These are phyloP conservation scores for Sturnira hondurensis DNA, from an alignment of 2,113 vertebrate species.

Conservation along the genomic window DNA sequence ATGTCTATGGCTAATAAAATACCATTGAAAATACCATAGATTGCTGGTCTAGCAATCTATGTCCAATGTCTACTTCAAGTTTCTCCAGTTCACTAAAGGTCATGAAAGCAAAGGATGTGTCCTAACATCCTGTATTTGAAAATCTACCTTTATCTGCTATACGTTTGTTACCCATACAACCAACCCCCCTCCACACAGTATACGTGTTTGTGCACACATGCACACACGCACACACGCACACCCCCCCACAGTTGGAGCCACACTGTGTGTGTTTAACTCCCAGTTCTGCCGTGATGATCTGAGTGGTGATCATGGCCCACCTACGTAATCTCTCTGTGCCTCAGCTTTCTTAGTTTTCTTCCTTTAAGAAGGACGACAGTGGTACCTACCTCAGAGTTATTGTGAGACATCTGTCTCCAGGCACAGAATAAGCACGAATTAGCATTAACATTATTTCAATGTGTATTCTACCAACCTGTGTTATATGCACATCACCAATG, in stretches of 20 bases:
- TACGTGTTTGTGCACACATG: not conserved
- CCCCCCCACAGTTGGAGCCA: not conserved
- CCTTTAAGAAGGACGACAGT: not conserved
- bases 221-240: not conserved
- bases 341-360: not conserved
- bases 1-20: conserved; percentile 39
- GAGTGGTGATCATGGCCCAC: not conserved
- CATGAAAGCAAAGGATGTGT: not conserved
- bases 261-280: not conserved
- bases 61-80: conserved; percentile 11
- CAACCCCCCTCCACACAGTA: not conserved
- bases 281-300: not conserved
- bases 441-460: not conserved
- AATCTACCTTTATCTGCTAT: not conserved
- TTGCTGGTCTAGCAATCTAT: not conserved
- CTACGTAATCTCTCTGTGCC: not conserved
- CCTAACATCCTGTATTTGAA: not conserved
- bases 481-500: not conserved
- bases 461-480: not conserved
- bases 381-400: not conserved
- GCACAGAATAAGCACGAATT: not conserved
- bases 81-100: not conserved
- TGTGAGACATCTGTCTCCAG: not conserved
- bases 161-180: not conserved
- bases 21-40: conserved; percentile 46